Conservation (phyloP, 2,888 invertebrate genomes). For the Smittia sp. region DNA sequence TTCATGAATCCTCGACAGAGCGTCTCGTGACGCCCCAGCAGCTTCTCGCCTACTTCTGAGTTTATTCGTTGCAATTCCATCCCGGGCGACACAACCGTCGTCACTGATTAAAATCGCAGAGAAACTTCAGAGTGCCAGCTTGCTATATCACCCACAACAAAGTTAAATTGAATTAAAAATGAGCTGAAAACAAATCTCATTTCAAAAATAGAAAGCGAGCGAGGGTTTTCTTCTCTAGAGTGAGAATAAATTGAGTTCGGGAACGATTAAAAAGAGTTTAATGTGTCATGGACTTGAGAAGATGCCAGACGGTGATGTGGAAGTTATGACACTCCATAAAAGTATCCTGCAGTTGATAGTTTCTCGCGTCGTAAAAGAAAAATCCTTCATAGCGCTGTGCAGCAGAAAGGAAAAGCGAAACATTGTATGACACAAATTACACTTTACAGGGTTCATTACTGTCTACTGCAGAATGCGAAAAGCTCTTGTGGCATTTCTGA, state of each 20-base stretch:
- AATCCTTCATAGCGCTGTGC: not conserved
- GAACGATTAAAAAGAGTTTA: not conserved
- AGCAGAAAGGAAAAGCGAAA: not conserved
- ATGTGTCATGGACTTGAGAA: not conserved
- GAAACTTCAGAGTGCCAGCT: not conserved
- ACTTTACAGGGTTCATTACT: too few relatives aligned
- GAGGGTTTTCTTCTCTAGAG: not conserved
- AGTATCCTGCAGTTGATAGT: not conserved
- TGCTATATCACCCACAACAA: not conserved
- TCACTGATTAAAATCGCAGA: not conserved
- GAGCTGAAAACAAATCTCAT: not conserved
- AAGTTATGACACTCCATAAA: conserved; percentile 6
- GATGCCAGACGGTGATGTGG: not conserved
- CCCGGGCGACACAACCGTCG: not conserved
- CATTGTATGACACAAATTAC: not conserved
- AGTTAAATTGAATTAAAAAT: conserved; percentile 6
- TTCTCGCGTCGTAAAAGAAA: not conserved
- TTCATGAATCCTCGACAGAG: too few relatives aligned
- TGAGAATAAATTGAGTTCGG: not conserved
- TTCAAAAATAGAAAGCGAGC: too few relatives aligned
- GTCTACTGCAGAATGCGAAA: not conserved
- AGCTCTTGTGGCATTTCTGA: not conserved
- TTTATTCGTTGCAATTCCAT: too few relatives aligned
- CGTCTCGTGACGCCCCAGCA: too few relatives aligned
- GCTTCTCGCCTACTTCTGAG: too few relatives aligned